Percentiles rank a stretch among this genome's conserved stretches.
Evolutionary conservation across 2,888 invertebrate species (phyloP).

Genomic region (Lypha dubia): DNA sequence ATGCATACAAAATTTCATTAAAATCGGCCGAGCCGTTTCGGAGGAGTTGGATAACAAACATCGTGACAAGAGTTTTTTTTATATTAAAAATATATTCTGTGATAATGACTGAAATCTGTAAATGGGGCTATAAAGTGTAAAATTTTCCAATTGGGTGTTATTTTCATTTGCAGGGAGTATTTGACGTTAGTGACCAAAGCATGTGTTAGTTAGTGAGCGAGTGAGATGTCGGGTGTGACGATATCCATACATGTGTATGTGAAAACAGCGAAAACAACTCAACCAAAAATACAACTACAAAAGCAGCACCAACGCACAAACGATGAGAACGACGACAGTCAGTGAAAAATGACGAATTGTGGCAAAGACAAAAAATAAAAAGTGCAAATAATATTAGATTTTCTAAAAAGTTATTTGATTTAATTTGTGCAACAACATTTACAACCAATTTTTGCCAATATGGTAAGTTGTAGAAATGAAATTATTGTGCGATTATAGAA

Average conservation of each 20-base stretch:
- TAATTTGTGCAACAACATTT: slow-evolving; percentile 14
- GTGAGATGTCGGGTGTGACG: slow-evolving; percentile 69
- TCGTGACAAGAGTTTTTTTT: too few relatives aligned
- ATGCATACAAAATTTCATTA: too few relatives aligned
- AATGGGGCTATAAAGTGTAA: too few relatives aligned
- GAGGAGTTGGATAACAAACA: too few relatives aligned
- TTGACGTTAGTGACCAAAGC: slow-evolving; percentile 53
- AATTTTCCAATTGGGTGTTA: slow-evolving; percentile 44
- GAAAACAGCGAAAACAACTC: slow-evolving; percentile 56
- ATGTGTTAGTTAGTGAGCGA: slow-evolving; percentile 62
- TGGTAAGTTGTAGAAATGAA: slow-evolving; percentile 60
- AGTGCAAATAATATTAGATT: slow-evolving; percentile 53
- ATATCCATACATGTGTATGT: slow-evolving; percentile 20
- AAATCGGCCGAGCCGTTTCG: too few relatives aligned
- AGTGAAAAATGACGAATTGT: slow-evolving; percentile 73
- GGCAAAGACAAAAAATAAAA: slow-evolving; percentile 66
- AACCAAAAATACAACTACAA: slow-evolving; percentile 65
- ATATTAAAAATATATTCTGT: too few relatives aligned
- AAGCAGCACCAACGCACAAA: slow-evolving; percentile 64
- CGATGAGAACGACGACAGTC: slow-evolving; percentile 72
- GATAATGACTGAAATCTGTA: too few relatives aligned
- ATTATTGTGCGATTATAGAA: slow-evolving; percentile 41
- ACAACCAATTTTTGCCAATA: slow-evolving; percentile 41
- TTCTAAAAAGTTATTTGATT: slow-evolving; percentile 35
- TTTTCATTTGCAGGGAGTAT: slow-evolving; percentile 13